These are phyloP conservation scores for Monomorium pharaonis DNA, from an alignment of 1,140 invertebrate genomes.

Conservation along the genomic window DNA sequence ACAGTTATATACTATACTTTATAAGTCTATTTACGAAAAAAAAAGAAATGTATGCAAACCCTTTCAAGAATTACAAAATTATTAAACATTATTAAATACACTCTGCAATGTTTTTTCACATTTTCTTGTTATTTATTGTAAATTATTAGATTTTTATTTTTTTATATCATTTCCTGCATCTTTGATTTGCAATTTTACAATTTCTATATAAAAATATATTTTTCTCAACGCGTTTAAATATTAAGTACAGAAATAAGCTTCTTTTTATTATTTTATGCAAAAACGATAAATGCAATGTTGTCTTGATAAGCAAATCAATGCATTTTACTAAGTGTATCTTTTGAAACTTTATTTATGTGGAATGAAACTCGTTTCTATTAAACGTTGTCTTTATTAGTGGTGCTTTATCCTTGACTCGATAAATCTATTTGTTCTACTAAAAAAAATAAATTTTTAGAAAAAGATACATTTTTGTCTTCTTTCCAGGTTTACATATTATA, in stretches of 20 bases:
- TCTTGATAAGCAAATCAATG: not conserved
- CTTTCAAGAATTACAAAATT: not conserved
- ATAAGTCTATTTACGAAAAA: not conserved
- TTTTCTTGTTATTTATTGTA: not conserved
- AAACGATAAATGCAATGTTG: not conserved
- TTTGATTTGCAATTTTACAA: not conserved
- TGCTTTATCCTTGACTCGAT: constrained; percentile 29
- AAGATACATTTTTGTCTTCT: constrained; percentile 4
- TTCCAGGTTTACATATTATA: not conserved
- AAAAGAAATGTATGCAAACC: not conserved
- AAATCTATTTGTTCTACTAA: constrained; percentile 17
- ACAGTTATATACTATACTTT: not conserved
- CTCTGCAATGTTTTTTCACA: not conserved
- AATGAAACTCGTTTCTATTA: not conserved
- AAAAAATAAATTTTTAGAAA: constrained; percentile 24
- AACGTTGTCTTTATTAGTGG: constrained; percentile 20
- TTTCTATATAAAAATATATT: not conserved
- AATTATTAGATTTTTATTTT: not conserved
- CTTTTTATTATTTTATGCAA: not conserved
- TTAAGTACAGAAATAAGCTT: not conserved
- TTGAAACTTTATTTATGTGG: not conserved
- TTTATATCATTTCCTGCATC: not conserved
- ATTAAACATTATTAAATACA: not conserved
- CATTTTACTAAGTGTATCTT: not conserved
- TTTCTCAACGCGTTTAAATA: not conserved